phyloP scores from a whole-genome alignment of 2,113 vertebrate genomes.

The Capreolus pygargus region DNA sequence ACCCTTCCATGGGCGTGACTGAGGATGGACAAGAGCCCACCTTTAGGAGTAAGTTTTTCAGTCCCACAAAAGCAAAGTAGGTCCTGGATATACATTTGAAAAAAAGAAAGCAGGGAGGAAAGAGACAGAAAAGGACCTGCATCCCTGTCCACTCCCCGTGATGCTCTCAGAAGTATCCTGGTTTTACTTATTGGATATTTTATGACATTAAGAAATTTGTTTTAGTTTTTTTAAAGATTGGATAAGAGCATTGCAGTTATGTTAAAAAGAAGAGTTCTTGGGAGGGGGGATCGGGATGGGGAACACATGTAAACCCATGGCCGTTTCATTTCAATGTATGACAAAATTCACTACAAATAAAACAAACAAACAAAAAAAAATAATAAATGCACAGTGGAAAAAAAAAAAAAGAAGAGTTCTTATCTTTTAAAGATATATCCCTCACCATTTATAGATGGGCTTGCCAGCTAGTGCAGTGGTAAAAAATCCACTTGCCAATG shows the following conservation, averaged over 20 bases:
- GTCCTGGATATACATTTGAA: not conserved
- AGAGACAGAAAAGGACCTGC: not conserved
- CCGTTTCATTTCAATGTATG: too few relatives aligned
- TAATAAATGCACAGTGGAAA: too few relatives aligned
- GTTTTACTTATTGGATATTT: not conserved
- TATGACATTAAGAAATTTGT: not conserved
- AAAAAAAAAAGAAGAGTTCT: not conserved
- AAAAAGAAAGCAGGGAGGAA: not conserved
- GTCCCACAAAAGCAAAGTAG: not conserved
- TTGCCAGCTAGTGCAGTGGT: not conserved
- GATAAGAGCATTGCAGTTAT: not conserved
- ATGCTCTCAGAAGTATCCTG: not conserved
- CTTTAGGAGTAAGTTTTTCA: not conserved
- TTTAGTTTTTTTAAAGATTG: not conserved
- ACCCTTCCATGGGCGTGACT: not conserved
- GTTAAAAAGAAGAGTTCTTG: not conserved
- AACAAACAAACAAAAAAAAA: too few relatives aligned
- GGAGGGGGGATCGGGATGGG: too few relatives aligned
- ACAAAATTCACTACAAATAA: too few relatives aligned
- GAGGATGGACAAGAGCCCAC: not conserved
- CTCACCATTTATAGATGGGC: not conserved
- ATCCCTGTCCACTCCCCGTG: not conserved
- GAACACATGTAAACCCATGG: too few relatives aligned
- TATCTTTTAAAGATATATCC: not conserved
- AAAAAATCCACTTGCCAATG: not conserved